Evolutionary conservation across 2,888 invertebrate species (phyloP), one percentile per base, ranked within the genome.

Genomic region (Stenchaetothrips biformis): DNA sequence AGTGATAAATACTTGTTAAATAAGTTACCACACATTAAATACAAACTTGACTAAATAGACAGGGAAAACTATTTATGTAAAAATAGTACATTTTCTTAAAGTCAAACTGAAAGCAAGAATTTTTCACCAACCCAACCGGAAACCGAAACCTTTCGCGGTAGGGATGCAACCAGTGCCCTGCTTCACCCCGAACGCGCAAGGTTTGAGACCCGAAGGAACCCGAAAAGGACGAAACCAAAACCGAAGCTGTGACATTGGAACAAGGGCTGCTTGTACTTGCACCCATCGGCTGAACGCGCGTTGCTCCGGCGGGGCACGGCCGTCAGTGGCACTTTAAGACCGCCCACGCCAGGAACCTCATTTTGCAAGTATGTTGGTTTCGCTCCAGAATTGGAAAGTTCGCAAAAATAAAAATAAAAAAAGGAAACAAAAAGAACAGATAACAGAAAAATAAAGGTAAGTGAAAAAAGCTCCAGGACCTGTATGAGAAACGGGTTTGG

Each of bases 1-100:
- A 74, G 67, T 74, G 67, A 74, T 74, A 74, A 74, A 74, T 74
- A 74, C 67, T 74, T 74, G 67, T 74, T 74, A 74, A 74, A 74
- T 74, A 74, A 74, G 67, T 74, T 74, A 74, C 67, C 67, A 74
- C 67, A 74, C 67, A 74, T 74, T 74, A 74, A 74, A 74, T 74
- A 74, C 67, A 74, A 74, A 74, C 67, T 74, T 74, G 67, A 74
- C 67, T 74, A 74, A 74, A 74, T 74, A 74, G 67, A 74, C 67
- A 74, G 67, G 67, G 67, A 74, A 74, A 37, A 74, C 11, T 21
- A 21, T 21, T 74, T 18, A 74, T 74, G 67, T 74, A 74, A 74
- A 74, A 74, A 74, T 74, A 74, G 67, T 74, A 74, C 67, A 74
- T 11, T 74, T 25, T 74, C 25, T 25, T 25, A 74, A 25, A 74